Percentiles rank a stretch among this genome's conserved stretches.
These are phyloP conservation scores for Drosophila eohydei DNA, from an alignment of 2,888 invertebrate species.

Conservation along the genomic window DNA sequence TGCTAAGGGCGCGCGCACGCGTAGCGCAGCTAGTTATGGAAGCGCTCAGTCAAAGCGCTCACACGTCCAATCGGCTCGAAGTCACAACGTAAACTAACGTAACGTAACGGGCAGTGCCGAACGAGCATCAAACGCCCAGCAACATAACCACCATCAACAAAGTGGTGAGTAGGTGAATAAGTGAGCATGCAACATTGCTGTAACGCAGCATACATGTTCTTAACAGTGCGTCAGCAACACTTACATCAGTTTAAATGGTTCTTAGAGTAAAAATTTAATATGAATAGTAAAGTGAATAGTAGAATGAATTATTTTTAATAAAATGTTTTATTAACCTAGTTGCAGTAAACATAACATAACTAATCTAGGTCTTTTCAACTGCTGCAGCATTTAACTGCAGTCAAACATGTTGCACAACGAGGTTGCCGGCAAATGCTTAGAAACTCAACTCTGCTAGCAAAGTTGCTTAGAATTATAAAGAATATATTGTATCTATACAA, in stretches of 20 bases:
- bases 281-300: neutral
- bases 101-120: slow-evolving; percentile 25
- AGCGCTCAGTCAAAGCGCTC: slow-evolving; percentile 28
- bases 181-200: slow-evolving; percentile 10
- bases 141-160: slow-evolving; percentile 26
- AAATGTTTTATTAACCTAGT: neutral
- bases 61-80: slow-evolving; percentile 63
- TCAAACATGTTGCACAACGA: slow-evolving; percentile 4
- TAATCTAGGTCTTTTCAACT: fast-evolving
- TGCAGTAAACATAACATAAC: neutral
- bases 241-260: neutral
- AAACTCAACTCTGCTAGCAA: neutral
- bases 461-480: neutral
- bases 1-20: slow-evolving; percentile 63
- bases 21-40: slow-evolving; percentile 46
- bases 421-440: neutral
- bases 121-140: slow-evolving; percentile 22
- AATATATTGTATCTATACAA: neutral
- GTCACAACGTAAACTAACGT: slow-evolving; percentile 65
- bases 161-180: slow-evolving; percentile 44
- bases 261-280: no score
- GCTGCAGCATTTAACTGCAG: neutral
- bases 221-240: neutral
- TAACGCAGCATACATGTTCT: slow-evolving; percentile 9
- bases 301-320: neutral